Evolutionary conservation across 2,113 vertebrate species (phyloP).

Genomic region (Ceyx melanurus): DNA sequence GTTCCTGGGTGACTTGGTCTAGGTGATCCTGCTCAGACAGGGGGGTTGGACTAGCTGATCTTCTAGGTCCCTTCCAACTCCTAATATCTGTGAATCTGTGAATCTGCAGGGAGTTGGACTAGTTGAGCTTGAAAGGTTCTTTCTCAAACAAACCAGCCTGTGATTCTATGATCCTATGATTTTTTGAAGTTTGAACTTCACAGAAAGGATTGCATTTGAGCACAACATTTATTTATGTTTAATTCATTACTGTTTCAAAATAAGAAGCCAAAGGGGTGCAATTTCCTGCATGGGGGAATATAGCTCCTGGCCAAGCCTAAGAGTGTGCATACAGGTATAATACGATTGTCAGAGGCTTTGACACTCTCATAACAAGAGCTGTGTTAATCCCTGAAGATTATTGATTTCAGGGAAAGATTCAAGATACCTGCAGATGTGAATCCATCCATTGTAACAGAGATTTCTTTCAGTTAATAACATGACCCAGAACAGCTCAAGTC

Average conservation of each 20-base stretch:
- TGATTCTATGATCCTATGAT: too few species aligned
- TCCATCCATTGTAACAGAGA: not conserved
- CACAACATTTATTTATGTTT: not conserved
- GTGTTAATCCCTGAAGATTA: not conserved
- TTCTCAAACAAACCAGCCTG: not conserved
- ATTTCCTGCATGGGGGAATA: not conserved
- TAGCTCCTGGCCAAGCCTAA: not conserved
- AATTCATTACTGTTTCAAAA: not conserved
- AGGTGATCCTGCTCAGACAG: too few species aligned
- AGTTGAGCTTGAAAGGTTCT: not conserved
- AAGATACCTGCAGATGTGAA: not conserved
- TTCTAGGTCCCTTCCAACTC: too few species aligned
- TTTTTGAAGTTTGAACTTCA: not conserved
- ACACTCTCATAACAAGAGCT: not conserved
- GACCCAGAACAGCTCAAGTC: not conserved
- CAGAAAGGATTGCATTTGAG: not conserved
- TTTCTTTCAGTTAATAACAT: not conserved
- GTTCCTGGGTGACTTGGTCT: too few species aligned
- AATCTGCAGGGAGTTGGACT: not conserved
- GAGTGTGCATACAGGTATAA: not conserved
- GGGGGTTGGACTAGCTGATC: too few species aligned
- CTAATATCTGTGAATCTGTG: too few species aligned
- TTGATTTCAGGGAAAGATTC: not conserved
- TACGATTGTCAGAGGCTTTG: not conserved
- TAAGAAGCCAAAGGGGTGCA: not conserved